Conservation (phyloP, 1,140 invertebrate species). For the Drosophila lacteicornis region DNA sequence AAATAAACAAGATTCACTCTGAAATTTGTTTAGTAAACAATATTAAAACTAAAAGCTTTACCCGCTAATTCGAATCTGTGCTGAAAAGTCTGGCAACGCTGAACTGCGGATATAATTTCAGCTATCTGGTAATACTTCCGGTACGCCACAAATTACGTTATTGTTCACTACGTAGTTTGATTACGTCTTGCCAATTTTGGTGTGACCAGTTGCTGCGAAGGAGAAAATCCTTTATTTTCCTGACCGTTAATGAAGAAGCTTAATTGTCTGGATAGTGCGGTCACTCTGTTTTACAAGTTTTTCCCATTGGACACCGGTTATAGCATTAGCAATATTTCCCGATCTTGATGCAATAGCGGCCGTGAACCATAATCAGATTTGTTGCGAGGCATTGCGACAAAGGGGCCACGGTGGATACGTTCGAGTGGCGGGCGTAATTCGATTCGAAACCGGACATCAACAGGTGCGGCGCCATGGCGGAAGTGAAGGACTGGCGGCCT, state of each 20-base stretch:
- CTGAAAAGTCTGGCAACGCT: background rate
- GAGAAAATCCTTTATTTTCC: too few relatives aligned
- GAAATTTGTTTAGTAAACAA: too few relatives aligned
- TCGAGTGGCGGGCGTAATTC: background rate
- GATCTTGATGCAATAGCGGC: background rate
- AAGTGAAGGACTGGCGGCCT: conserved; percentile 90
- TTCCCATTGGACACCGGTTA: conserved; percentile 9
- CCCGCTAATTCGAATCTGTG: background rate
- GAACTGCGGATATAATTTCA: background rate
- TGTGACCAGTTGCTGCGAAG: too few relatives aligned
- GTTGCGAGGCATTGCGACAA: conserved; percentile 8
- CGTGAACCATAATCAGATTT: background rate
- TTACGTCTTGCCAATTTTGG: too few relatives aligned
- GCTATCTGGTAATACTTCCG: background rate
- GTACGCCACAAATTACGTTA: too few relatives aligned
- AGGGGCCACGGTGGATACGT: background rate
- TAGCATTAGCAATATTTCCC: background rate
- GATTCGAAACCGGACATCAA: conserved; percentile 48
- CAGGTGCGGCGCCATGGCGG: conserved; percentile 84
- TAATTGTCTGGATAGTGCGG: too few relatives aligned
- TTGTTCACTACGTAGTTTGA: too few relatives aligned
- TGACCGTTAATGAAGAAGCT: too few relatives aligned
- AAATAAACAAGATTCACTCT: too few relatives aligned
- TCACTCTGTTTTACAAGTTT: conserved; percentile 1
- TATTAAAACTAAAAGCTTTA: background rate